Percentiles rank a stretch among this genome's conserved stretches.
phyloP scores from a whole-genome alignment of 2,888 invertebrate genomes.

The Mesoligia furuncula region DNA sequence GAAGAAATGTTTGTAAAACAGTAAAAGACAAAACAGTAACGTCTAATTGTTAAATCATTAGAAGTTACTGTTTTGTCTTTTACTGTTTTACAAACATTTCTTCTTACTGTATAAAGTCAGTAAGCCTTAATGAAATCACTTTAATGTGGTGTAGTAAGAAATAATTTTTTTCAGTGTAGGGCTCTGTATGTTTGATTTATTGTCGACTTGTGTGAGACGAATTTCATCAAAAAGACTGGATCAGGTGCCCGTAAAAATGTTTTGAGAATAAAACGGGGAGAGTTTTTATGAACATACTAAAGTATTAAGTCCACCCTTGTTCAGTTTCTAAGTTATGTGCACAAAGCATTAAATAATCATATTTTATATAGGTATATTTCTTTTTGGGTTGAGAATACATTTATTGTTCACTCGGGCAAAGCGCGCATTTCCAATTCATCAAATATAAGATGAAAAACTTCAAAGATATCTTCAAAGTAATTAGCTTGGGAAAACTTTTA shows the following conservation, averaged over 20 bases:
- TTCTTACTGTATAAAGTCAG: no score
- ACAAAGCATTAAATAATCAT: neutral
- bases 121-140: no score
- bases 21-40: no score
- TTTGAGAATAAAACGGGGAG: neutral
- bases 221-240: no score
- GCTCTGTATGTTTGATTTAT: neutral
- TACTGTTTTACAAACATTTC: no score
- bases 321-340: neutral
- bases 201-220: neutral
- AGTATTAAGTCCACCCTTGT: no score
- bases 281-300: neutral
- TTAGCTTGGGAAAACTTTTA: neutral
- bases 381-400: neutral
- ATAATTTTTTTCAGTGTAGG: no score
- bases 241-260: no score
- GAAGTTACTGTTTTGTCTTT: no score
- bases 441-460: conserved; percentile 5
- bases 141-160: no score
- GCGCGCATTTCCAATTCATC: neutral
- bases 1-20: no score
- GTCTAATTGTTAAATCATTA: no score
- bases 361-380: neutral
- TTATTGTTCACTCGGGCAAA: neutral
- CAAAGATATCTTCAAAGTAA: conserved; percentile 13